Evolutionary conservation across 2,113 vertebrate genomes (phyloP).

Genomic region (Scopus umbretta): DNA sequence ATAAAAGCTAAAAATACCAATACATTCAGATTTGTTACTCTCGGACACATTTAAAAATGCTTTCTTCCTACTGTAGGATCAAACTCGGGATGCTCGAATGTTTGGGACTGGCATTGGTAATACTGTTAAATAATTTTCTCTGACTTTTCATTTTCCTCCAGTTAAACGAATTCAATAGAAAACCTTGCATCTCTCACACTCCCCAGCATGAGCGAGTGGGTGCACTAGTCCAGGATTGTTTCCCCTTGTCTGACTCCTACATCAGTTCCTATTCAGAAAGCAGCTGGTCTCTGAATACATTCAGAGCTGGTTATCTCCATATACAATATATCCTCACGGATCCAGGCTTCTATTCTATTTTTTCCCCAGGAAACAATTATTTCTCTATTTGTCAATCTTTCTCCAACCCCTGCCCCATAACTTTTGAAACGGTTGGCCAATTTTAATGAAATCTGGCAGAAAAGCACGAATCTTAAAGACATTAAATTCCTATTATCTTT

Average conservation of each 20-base stretch:
- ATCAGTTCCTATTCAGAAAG: slow-evolving; percentile 34
- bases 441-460: slow-evolving; percentile 27
- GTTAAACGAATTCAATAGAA: not conserved
- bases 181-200: not conserved
- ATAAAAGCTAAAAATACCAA: not conserved
- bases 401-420: not conserved
- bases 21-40: not conserved
- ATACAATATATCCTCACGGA: not conserved
- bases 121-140: not conserved
- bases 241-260: slow-evolving; percentile 18
- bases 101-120: not conserved
- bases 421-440: not conserved
- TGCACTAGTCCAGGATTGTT: not conserved
- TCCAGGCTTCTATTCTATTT: not conserved
- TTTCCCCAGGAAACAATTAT: slow-evolving; percentile 1
- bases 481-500: not conserved
- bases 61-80: not conserved
- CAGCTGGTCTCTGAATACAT: slow-evolving; percentile 21
- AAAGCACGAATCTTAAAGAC: slow-evolving; percentile 1
- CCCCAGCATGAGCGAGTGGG: not conserved
- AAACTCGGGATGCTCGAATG: not conserved
- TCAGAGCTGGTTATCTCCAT: slow-evolving; percentile 30
- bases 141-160: not conserved
- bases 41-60: not conserved
- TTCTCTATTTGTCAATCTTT: slow-evolving; percentile 8